A percentile compares a stretch with the other conserved stretches of the same genome.
Evolutionary conservation across 2,113 vertebrate genomes (phyloP).

Genomic region (Hemiprocne comata): DNA sequence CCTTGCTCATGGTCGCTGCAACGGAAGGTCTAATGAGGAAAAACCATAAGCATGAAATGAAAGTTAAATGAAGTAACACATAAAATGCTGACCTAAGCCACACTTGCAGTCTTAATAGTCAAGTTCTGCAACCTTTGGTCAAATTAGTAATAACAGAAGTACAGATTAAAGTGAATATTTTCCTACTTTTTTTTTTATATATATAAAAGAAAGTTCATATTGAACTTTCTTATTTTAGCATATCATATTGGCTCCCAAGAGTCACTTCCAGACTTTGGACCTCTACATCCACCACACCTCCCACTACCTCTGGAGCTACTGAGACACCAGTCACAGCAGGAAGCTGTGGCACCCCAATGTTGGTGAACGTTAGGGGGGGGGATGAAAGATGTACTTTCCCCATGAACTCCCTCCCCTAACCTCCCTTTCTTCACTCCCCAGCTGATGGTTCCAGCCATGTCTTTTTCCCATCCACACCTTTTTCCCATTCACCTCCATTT

Average conservation of each 20-base stretch:
- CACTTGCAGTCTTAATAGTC: background rate
- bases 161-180: background rate
- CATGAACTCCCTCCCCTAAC: background rate
- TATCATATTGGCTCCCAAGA: background rate
- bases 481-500: rapidly evolving
- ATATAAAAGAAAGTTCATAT: background rate
- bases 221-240: background rate
- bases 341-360: rapidly evolving
- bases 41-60: background rate
- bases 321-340: rapidly evolving
- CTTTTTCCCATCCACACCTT: background rate
- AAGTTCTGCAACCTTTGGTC: background rate
- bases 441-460: background rate
- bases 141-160: background rate
- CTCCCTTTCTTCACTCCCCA: background rate
- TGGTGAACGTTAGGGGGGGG: background rate
- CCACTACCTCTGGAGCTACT: background rate
- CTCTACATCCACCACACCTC: background rate
- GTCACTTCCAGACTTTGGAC: background rate
- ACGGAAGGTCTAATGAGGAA: background rate
- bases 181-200: background rate
- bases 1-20: rapidly evolving
- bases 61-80: background rate
- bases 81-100: background rate
- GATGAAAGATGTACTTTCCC: background rate